These are phyloP conservation scores for Apis florea DNA, from an alignment of 1,140 invertebrate species.

Conservation along the genomic window DNA sequence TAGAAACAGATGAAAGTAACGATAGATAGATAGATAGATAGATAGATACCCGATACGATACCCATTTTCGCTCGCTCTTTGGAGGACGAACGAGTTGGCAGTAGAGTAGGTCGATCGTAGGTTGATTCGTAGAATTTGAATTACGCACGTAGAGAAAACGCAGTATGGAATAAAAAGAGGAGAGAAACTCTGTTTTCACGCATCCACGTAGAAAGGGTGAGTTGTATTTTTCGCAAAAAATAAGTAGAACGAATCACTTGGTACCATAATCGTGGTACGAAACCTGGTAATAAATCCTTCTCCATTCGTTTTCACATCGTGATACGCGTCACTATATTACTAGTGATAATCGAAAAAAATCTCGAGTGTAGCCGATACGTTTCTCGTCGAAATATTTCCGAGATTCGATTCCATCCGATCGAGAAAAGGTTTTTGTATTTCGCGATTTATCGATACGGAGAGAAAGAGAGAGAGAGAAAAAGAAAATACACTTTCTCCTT, in stretches of 20 bases:
- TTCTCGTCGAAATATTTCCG: constrained; percentile 4
- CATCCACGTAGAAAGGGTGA: not conserved
- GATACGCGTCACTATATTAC: no score
- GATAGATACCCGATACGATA: no score
- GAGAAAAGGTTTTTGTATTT: constrained; percentile 8
- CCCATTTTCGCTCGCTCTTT: no score
- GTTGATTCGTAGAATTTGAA: constrained; percentile 25
- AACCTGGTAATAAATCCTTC: no score
- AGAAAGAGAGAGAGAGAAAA: no score
- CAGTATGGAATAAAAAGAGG: not conserved
- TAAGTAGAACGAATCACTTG: no score
- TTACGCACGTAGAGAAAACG: constrained; percentile 49
- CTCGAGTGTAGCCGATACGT: not conserved
- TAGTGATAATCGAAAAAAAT: not conserved
- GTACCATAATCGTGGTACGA: no score
- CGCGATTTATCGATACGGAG: not conserved
- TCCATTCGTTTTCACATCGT: no score
- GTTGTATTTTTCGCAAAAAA: no score
- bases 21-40: no score
- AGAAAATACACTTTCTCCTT: not conserved
- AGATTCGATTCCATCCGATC: not conserved
- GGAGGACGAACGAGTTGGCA: not conserved
- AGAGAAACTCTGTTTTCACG: not conserved
- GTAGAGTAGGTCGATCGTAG: constrained; percentile 9
- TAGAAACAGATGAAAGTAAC: not conserved